phyloP scores from a whole-genome alignment of 2,888 invertebrate species.

The Aleiodes leptofemur region DNA sequence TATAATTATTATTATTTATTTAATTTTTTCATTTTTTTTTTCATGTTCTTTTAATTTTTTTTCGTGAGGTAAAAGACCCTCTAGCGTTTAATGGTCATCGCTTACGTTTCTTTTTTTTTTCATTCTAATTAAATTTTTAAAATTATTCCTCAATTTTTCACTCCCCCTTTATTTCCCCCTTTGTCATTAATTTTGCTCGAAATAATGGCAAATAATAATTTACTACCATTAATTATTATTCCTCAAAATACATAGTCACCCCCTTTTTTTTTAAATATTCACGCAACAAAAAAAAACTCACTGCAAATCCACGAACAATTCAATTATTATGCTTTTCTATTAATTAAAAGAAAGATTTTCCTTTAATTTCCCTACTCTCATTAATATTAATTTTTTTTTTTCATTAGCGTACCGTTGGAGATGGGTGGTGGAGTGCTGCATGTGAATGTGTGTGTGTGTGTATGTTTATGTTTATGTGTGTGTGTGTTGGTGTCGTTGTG shows the following conservation, averaged over 20 bases:
- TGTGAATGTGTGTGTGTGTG: conserved; percentile 18
- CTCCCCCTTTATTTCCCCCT: conserved; percentile 49
- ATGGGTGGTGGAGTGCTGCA: conserved; percentile 56
- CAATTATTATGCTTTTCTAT: conserved; percentile 49
- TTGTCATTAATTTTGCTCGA: conserved; percentile 24
- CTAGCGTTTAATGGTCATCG: conserved; percentile 68
- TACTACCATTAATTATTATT: conserved; percentile 12
- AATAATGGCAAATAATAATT: background rate
- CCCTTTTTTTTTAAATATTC: conserved; percentile 7
- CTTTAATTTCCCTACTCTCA: conserved; percentile 13
- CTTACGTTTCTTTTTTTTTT: conserved; percentile 48
- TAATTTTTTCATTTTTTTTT: conserved; percentile 18
- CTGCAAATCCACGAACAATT: conserved; percentile 31
- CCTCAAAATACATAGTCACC: conserved; percentile 25
- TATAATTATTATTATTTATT: conserved; percentile 67
- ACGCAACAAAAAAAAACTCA: background rate
- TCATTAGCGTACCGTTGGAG: conserved; percentile 63
- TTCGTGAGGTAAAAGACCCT: conserved; percentile 73
- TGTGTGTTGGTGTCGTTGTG: conserved; percentile 60
- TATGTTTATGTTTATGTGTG: too few relatives aligned
- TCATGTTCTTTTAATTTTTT: background rate
- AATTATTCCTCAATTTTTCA: conserved; percentile 59
- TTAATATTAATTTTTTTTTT: conserved; percentile 18
- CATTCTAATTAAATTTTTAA: conserved; percentile 53
- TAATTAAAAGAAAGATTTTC: background rate